Conservation (phyloP, 2,888 invertebrate species). For the Mesorhabditis sp. region DNA sequence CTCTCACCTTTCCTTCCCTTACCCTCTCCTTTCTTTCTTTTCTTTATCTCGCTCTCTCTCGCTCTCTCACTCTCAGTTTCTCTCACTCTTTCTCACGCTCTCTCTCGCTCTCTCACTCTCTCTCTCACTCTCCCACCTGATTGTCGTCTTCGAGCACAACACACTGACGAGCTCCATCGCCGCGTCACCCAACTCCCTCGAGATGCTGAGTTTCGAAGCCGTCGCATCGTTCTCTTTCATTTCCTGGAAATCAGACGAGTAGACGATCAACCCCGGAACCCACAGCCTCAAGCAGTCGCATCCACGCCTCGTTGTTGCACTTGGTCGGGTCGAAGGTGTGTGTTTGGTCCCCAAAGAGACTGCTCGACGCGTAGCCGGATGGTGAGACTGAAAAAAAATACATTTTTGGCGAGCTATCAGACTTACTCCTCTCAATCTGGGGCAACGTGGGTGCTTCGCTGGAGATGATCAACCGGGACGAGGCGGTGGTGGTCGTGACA, state of each 20-base stretch:
- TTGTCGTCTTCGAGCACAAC: not conserved
- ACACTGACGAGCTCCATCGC: not conserved
- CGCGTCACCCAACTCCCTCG: not conserved
- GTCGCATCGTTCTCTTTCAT: not conserved
- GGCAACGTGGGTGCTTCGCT: not conserved
- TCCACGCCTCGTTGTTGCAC: constrained; percentile 4
- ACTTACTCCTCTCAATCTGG: not conserved
- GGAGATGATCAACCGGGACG: not conserved
- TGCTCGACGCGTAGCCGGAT: not conserved
- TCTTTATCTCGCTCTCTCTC: too few species aligned
- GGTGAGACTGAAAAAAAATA: not conserved
- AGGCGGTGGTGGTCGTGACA: not conserved
- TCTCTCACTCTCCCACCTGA: not conserved
- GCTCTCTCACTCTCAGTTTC: too few species aligned
- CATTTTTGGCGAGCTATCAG: not conserved
- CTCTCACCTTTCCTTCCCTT: too few species aligned
- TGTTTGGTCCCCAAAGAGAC: not conserved
- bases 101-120: too few species aligned
- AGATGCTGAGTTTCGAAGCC: not conserved
- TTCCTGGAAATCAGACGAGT: not conserved
- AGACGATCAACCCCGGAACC: not conserved
- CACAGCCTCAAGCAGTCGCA: not conserved
- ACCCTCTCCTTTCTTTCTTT: too few species aligned
- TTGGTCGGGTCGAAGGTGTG: constrained; percentile 5
- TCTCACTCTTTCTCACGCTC: too few species aligned